phyloP scores from a whole-genome alignment of 2,797 vertebrate genomes.

The Pseudotriccus pelzelni region DNA sequence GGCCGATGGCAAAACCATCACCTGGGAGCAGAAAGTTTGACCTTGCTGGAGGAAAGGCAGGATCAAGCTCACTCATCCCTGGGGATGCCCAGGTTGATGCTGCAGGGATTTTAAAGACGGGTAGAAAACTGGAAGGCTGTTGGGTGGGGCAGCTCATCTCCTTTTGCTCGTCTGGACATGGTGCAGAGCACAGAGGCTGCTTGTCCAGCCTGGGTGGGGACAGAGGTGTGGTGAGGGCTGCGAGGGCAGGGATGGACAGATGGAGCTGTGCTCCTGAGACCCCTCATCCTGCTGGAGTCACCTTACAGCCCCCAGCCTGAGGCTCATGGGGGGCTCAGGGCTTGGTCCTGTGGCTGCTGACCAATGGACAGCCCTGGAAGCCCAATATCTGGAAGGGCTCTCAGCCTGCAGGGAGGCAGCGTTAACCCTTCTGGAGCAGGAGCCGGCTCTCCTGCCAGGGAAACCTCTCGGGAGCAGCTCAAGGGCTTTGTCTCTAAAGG shows the following conservation, averaged over 20 bases:
- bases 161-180: rapidly evolving
- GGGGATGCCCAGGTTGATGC: rapidly evolving
- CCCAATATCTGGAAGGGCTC: neutral
- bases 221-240: rapidly evolving
- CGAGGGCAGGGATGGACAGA: neutral
- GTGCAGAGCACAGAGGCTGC: neutral
- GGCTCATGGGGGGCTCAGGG: neutral
- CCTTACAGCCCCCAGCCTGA: neutral
- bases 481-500: neutral
- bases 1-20: neutral
- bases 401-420: neutral
- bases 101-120: neutral
- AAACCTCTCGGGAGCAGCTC: neutral
- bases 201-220: neutral
- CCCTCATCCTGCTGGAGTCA: neutral
- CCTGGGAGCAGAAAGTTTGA: neutral
- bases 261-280: neutral
- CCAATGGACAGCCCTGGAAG: neutral
- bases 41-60: neutral
- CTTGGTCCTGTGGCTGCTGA: neutral
- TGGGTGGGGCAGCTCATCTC: neutral
- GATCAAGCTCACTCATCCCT: neutral
- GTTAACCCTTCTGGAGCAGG: neutral
- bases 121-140: neutral
- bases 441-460: neutral